Conservation (phyloP, 2,888 invertebrate genomes). For the Strigamia maritima region DNA sequence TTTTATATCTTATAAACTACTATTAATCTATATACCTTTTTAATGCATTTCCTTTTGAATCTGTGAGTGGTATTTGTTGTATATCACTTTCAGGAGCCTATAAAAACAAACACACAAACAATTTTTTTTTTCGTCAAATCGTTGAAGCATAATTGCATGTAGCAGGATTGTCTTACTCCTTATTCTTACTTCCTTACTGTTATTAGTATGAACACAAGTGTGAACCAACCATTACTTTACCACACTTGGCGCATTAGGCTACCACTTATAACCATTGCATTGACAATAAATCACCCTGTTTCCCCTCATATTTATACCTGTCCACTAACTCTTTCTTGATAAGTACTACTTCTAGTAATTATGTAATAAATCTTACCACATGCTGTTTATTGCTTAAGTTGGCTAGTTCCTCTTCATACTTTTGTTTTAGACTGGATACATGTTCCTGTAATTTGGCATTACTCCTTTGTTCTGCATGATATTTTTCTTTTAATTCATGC, state of each 20-base stretch:
- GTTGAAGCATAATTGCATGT: too few relatives aligned
- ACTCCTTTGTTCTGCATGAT: conserved; percentile 54
- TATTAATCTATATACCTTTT: neutral
- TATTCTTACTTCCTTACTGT: too few relatives aligned
- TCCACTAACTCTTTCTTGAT: too few relatives aligned
- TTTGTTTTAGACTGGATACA: conserved; percentile 58
- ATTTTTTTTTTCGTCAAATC: too few relatives aligned
- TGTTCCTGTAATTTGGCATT: conserved; percentile 60
- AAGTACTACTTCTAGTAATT: too few relatives aligned
- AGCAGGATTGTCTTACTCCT: too few relatives aligned
- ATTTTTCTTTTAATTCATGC: conserved; percentile 50
- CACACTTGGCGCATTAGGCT: too few relatives aligned
- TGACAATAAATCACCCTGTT: too few relatives aligned
- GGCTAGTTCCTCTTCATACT: conserved; percentile 58
- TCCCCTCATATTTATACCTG: too few relatives aligned
- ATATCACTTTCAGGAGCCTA: neutral
- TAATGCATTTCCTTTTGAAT: neutral
- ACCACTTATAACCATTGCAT: too few relatives aligned
- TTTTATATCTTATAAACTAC: neutral
- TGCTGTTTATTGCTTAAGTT: conserved; percentile 45
- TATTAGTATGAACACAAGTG: too few relatives aligned
- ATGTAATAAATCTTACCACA: neutral
- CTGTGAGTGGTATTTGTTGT: neutral
- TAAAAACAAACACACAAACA: neutral
- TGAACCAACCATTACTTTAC: too few relatives aligned